phyloP scores from a whole-genome alignment of 2,797 vertebrate genomes.

The Acanthurus tractus region DNA sequence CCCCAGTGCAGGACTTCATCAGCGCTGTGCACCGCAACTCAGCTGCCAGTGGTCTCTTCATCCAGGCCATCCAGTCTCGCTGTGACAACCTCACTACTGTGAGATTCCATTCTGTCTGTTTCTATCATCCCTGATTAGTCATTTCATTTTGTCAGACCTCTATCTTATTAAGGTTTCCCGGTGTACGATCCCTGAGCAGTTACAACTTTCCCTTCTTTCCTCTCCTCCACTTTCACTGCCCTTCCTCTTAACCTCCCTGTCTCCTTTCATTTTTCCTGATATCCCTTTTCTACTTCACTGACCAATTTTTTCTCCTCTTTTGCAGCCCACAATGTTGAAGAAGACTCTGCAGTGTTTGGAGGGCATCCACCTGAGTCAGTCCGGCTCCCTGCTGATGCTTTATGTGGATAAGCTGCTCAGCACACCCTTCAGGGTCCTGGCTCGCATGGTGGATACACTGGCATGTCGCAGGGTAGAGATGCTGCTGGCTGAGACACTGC shows the following conservation, averaged over 20 bases:
- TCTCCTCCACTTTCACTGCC: not conserved
- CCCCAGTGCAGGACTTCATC: slow-evolving; percentile 98
- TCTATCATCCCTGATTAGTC: not conserved
- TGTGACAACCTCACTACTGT: slow-evolving; percentile 91
- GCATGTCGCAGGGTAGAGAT: slow-evolving; percentile 98
- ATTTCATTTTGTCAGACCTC: not conserved
- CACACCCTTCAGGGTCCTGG: slow-evolving; percentile 95
- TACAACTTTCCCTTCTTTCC: not conserved
- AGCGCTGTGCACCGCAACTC: slow-evolving; percentile 97
- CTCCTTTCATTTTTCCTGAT: not conserved
- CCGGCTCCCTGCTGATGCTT: slow-evolving; percentile 93
- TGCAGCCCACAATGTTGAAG: slow-evolving; percentile 93
- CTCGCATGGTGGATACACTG: slow-evolving; percentile 96
- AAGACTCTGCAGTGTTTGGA: slow-evolving; percentile 97
- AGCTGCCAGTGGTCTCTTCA: slow-evolving; percentile 97
- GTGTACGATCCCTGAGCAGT: not conserved
- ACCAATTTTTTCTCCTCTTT: not conserved
- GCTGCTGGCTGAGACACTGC: slow-evolving; percentile 94
- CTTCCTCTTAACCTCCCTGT: not conserved
- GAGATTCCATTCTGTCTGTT: slow-evolving; percentile 15
- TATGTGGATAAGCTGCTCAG: slow-evolving; percentile 95
- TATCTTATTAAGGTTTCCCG: no score
- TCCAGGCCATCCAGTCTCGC: slow-evolving; percentile 98
- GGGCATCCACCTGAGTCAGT: slow-evolving; percentile 98
- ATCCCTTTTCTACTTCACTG: not conserved